Base-by-base conservation (phyloP, 2,888 invertebrate species). In the Onchidella celtica region DNA sequence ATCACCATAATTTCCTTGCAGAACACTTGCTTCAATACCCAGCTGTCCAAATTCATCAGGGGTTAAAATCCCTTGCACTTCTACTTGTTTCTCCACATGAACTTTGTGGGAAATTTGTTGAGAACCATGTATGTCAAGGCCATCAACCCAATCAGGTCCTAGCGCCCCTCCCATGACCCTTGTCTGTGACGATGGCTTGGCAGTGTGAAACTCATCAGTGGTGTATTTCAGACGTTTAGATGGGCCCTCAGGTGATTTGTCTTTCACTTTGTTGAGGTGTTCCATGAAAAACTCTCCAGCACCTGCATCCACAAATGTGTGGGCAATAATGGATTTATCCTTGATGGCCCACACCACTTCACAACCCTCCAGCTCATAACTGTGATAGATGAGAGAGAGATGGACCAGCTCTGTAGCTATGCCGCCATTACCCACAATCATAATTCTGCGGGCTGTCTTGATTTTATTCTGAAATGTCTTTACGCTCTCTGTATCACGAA, bases 371-470 rank as follows among this genome's bases (percentile, higher is more conserved):
- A 98, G 95, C 92, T 98, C 98, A 93, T 97, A 94, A n/a, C 94
- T 94, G 83, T 0, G 4, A 6, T 11, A 9, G 57, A n/a, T 47
- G 66, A 61, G 21, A 47, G 47, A 17, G 47, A 88, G 92, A 89
- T 90, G 96, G 77, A 97, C 97, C 87, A 99, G 94, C 94, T 99
- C 99, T 61, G 98, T 98, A 63, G 99, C 99, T 90, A 99, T 99
- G 21, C 99, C 99, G 47, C 99, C 99, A 95, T 99, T 99, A 11
- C 99, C 99, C 73, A 99, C 95, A 66, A 99, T 95, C 0, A 97
- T 93, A 89, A 99, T 95, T 93, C 95, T 95, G 68, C 95, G 95
- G 0, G 97, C 95, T 79, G 94, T 93, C 79, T 94, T 93, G 14
- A 99, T 93, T 91, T 95, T 95, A 38, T 95, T 93, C 88, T 97